phyloP scores from a whole-genome alignment of 2,797 vertebrate genomes.

The Myripristis jacobus region DNA sequence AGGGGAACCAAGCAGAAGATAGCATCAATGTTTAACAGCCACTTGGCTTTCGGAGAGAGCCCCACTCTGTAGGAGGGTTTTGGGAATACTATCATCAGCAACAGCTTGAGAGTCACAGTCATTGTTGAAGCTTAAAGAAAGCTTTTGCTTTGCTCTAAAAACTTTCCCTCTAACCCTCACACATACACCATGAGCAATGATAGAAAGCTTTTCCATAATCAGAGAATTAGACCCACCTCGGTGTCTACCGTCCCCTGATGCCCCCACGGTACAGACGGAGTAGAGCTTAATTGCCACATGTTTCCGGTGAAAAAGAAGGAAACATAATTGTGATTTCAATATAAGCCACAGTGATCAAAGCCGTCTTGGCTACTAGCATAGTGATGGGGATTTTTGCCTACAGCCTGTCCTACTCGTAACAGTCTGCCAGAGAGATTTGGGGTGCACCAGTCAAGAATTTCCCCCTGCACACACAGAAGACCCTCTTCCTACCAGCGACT shows the following conservation, averaged over 20 bases:
- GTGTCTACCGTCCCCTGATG: conserved; percentile 63
- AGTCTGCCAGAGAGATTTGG: conserved; percentile 63
- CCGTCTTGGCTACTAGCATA: conserved; percentile 72
- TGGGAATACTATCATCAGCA: conserved; percentile 9
- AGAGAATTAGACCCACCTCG: conserved; percentile 75
- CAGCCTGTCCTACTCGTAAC: conserved; percentile 63
- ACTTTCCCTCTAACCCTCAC: conserved; percentile 63
- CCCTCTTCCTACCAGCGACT: conserved; percentile 31
- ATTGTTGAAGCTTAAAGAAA: conserved; percentile 78
- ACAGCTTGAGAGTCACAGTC: conserved; percentile 67
- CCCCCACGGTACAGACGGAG: conserved; percentile 66
- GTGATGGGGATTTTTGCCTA: conserved; percentile 72
- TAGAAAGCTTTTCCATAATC: conserved; percentile 72
- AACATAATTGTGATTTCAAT: conserved; percentile 82
- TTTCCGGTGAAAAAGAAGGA: conserved; percentile 73
- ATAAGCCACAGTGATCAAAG: conserved; percentile 81
- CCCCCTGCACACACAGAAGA: conserved; percentile 29
- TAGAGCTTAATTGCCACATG: conserved; percentile 77
- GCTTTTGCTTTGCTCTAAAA: conserved; percentile 60
- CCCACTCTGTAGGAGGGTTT: conserved; percentile 59
- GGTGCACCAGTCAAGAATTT: conserved; percentile 53
- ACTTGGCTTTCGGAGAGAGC: conserved; percentile 68
- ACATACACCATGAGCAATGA: conserved; percentile 63
- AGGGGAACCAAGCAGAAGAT: conserved; percentile 64
- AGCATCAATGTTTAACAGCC: conserved; percentile 77